A percentile compares a stretch with the other conserved stretches of the same genome.
These are phyloP conservation scores for Lutraria rhynchaena DNA, from an alignment of 1,140 invertebrate genomes.

Conservation along the genomic window DNA sequence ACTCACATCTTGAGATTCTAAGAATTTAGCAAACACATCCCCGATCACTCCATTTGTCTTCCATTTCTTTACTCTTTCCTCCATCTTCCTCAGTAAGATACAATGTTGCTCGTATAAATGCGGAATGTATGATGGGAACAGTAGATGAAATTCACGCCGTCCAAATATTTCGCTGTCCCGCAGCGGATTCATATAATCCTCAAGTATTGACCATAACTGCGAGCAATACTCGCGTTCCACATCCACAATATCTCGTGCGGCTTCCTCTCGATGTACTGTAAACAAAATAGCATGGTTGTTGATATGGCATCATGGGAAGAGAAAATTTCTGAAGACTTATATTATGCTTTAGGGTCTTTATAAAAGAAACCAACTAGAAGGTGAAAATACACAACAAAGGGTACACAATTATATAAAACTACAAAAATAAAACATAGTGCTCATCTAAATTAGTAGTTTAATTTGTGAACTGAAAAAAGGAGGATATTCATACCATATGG, in stretches of 20 bases:
- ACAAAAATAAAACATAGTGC: too few species aligned
- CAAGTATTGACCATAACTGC: slow-evolving; percentile 80
- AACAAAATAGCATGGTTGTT: too few species aligned
- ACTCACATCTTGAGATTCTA: slow-evolving; percentile 66
- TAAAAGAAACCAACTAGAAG: too few species aligned
- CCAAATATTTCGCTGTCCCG: slow-evolving; percentile 76
- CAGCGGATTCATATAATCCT: slow-evolving; percentile 80
- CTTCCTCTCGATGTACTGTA: slow-evolving; percentile 73
- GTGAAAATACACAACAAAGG: too few species aligned
- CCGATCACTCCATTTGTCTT: slow-evolving; percentile 65
- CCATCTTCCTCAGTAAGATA: slow-evolving; percentile 77
- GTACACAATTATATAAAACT: too few species aligned
- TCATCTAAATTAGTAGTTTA: too few species aligned
- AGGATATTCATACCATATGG: too few species aligned
- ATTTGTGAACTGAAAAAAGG: too few species aligned
- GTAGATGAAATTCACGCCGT: slow-evolving; percentile 75
- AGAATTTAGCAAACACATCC: slow-evolving; percentile 69
- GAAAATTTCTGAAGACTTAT: too few species aligned
- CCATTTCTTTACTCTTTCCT: slow-evolving; percentile 80
- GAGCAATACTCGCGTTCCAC: slow-evolving; percentile 82
- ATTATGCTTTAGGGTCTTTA: too few species aligned
- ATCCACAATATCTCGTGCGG: slow-evolving; percentile 80
- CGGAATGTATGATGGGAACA: slow-evolving; percentile 80
- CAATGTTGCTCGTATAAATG: slow-evolving; percentile 82
- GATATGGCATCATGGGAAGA: too few species aligned